These are phyloP conservation scores for Pharmacophagus antenor DNA, from an alignment of 2,888 invertebrate genomes.

Conservation along the genomic window DNA sequence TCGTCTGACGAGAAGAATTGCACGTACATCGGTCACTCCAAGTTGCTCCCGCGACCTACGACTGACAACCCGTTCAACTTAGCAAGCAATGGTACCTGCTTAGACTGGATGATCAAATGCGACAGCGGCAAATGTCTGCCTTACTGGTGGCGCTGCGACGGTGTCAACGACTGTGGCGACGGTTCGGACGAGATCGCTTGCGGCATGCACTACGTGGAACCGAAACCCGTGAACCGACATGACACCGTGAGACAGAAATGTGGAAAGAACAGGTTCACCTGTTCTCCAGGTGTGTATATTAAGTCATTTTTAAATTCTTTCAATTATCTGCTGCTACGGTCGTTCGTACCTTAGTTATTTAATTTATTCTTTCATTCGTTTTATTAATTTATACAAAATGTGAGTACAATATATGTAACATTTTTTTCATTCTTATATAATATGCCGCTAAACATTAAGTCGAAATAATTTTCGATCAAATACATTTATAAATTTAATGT, in stretches of 20 bases:
- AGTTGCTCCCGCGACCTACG: constrained; percentile 50
- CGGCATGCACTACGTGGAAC: constrained; percentile 47
- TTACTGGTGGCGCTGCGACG: constrained; percentile 91
- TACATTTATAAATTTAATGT: no score
- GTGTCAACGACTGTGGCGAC: constrained; percentile 88
- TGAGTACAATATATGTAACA: no score
- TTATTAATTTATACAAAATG: no score
- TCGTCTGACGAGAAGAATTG: constrained; percentile 88
- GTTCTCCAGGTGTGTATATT: constrained; percentile 55
- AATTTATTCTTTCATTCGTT: no score
- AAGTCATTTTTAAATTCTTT: background rate
- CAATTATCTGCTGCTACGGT: background rate
- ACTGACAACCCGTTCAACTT: constrained; percentile 40
- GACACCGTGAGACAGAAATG: constrained; percentile 49
- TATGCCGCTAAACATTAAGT: no score
- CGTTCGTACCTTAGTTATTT: background rate
- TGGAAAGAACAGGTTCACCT: constrained; percentile 69
- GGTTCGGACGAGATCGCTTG: constrained; percentile 87
- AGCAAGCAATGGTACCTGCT: constrained; percentile 74
- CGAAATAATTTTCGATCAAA: no score
- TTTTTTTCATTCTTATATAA: no score
- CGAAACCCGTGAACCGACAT: constrained; percentile 40
- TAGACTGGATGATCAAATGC: constrained; percentile 90
- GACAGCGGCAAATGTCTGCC: constrained; percentile 86
- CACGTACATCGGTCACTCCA: constrained; percentile 55